These are phyloP conservation scores for Eidolon helvum DNA, from an alignment of 2,113 vertebrate genomes.

Conservation along the genomic window DNA sequence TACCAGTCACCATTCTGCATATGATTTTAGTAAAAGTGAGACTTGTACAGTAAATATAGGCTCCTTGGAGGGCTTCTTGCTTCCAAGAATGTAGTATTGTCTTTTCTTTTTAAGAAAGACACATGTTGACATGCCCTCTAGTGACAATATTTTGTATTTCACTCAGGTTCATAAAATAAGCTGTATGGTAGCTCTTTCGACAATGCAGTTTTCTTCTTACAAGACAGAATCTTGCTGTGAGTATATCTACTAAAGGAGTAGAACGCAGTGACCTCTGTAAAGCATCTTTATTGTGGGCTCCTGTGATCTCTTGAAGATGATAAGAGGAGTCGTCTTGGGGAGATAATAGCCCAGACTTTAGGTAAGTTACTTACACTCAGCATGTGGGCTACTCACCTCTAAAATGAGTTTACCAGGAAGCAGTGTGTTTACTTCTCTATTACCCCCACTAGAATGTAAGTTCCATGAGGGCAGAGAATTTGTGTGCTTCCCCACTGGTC, in stretches of 20 bases:
- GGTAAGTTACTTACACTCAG: background rate
- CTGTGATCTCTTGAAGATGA: background rate
- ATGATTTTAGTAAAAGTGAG: background rate
- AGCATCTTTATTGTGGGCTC: background rate
- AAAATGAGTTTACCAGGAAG: background rate
- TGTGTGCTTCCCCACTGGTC: background rate
- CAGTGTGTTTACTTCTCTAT: background rate
- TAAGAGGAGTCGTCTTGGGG: fast-evolving
- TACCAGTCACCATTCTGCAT: background rate
- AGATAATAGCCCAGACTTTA: background rate
- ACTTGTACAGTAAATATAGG: background rate
- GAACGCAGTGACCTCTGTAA: background rate
- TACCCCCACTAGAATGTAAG: too few species aligned
- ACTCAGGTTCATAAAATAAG: background rate
- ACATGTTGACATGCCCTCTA: conserved; percentile 55
- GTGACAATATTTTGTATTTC: conserved; percentile 51
- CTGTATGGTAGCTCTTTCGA: fast-evolving
- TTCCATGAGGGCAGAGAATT: background rate
- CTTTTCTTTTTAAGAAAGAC: background rate
- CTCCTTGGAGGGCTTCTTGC: background rate
- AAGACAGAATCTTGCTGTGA: background rate
- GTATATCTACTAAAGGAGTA: background rate
- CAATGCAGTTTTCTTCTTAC: background rate
- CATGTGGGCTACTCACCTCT: background rate
- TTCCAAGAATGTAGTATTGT: background rate